Base-by-base conservation (phyloP, 1,140 invertebrate species). In the Aphis gossypii region DNA sequence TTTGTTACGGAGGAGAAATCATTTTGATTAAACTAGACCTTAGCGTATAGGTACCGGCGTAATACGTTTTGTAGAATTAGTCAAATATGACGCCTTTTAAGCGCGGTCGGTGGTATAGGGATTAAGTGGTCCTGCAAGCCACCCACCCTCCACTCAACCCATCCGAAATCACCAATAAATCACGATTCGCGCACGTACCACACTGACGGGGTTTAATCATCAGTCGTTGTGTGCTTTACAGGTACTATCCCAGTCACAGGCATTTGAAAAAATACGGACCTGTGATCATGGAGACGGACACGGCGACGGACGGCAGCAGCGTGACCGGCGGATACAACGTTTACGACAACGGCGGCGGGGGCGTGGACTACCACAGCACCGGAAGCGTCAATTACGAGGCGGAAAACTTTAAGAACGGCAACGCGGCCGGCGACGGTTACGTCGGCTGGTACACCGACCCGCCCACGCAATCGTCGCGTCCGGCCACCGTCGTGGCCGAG, bases 261-360 rank as follows among this genome's bases (percentile, higher is more conserved):
- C 89, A 68, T 20, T 5, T 90, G 38, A 90, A 68, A n/a, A 90
- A 68, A 44, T 90, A 90, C 41, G 89, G 89, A 6, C 89, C 89
- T 6, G 6, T 68, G 54, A 46, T 68, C 25, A 9, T 68, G 38
- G 89, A 90, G 23, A 68, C 56, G 88, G 88, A 90, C 54, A 21
- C 41, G 38, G 9, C 48, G 9, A 30, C 35, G 23, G 88, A 60
- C 54, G 23, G 54, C 30, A 41, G n/a, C 2, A 23, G 38, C 23
- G 23, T n/a, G 9, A 9, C 35, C 9, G 41, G 83, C 8, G 83
- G 83, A 11, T 51, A 51, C n/a, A 51, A 60, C 48, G 21, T 21
- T n/a, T 90, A 90, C 54, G 88, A 60, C 35, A 60, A 25, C 54
- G 14, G 9, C 23, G 51, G 48, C 18, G 46, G 9, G 46, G 46